Percentiles rank a stretch among this genome's conserved stretches.
Evolutionary conservation across 2,888 invertebrate species (phyloP).

Genomic region (Acanthosepion esculentum): DNA sequence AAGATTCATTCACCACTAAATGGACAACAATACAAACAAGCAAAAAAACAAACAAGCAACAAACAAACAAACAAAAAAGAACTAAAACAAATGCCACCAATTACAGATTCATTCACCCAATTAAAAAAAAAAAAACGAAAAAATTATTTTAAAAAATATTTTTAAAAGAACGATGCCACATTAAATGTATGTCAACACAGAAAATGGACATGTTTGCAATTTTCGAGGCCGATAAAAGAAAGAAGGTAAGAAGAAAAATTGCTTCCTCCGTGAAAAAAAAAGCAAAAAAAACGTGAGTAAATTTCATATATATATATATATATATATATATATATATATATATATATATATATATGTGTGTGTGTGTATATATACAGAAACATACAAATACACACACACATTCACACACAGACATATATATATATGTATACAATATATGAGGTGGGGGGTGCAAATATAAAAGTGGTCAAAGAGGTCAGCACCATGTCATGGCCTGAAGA

Average conservation of each 20-base stretch:
- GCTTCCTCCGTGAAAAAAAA: too few relatives aligned
- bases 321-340: constrained; percentile 4
- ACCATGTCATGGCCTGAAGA: too few relatives aligned
- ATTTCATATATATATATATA: neutral
- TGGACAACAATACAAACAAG: neutral
- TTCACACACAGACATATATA: neutral
- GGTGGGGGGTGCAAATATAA: neutral
- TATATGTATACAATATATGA: too few relatives aligned
- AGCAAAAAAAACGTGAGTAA: neutral
- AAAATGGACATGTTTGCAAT: too few relatives aligned
- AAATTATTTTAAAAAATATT: neutral
- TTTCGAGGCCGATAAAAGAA: too few relatives aligned
- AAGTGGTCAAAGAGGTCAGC: too few relatives aligned
- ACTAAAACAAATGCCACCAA: neutral
- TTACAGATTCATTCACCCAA: neutral
- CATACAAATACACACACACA: neutral
- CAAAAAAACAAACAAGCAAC: neutral
- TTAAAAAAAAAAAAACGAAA: neutral
- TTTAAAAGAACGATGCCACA: too few relatives aligned
- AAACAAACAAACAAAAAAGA: neutral
- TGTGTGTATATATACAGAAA: too few relatives aligned
- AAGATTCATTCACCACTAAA: neutral
- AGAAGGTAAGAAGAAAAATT: too few relatives aligned
- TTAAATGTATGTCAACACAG: too few relatives aligned
- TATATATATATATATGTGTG: too few relatives aligned